Conservation (phyloP, 2,888 invertebrate genomes). For the Podotricha telesiphe region DNA sequence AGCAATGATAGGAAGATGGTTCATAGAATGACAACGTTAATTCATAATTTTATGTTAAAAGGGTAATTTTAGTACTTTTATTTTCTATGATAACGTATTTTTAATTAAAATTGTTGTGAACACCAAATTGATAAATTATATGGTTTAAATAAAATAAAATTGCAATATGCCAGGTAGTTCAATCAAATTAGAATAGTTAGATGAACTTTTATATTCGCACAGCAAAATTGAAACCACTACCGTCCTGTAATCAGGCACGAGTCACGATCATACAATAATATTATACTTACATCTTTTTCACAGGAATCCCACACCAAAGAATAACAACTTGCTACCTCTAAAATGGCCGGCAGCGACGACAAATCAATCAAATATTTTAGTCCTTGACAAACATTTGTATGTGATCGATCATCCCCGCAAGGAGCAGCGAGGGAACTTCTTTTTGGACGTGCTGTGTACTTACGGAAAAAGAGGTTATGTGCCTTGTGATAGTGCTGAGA, state of each 20-base stretch:
- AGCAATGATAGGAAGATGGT: constrained; percentile 59
- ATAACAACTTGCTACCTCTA: constrained; percentile 55
- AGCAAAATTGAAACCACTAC: neutral
- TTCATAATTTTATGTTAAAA: constrained; percentile 73
- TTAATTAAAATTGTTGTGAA: too few species aligned
- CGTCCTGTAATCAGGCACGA: neutral
- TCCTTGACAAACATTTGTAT: constrained; percentile 52
- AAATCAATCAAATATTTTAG: constrained; percentile 57
- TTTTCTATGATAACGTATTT: too few species aligned
- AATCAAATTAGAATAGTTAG: too few species aligned
- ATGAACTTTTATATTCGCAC: neutral
- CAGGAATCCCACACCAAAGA: constrained; percentile 68
- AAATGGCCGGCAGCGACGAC: constrained; percentile 59
- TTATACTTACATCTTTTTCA: constrained; percentile 37
- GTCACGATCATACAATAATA: neutral
- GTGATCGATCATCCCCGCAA: constrained; percentile 50
- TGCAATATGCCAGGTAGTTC: too few species aligned
- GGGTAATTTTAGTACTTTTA: constrained; percentile 53
- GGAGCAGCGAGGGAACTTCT: constrained; percentile 53
- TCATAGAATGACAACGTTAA: constrained; percentile 64
- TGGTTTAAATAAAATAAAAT: too few species aligned
- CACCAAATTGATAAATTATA: too few species aligned
- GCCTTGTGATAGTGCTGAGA: constrained; percentile 62
- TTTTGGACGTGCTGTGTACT: constrained; percentile 60
- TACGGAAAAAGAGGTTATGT: constrained; percentile 67